Evolutionary conservation across 2,888 invertebrate species (phyloP), one percentile per base, ranked within the genome.

Genomic region (Callyntrura sp.): DNA sequence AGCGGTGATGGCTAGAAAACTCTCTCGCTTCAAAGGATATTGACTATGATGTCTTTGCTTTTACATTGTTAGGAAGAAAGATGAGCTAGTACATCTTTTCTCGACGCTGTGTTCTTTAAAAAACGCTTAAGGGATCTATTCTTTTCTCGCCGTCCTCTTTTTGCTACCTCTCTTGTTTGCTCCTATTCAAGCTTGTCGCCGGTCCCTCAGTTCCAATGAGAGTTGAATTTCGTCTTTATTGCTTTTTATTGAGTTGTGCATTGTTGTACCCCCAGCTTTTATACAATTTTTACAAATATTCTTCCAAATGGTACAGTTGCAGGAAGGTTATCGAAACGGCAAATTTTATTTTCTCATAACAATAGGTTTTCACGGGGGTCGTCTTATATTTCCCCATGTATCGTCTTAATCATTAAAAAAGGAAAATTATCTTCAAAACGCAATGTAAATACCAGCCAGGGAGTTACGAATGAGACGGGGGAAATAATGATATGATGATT

Each of bases 41-140:
- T 57, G 55, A 25, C 25, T 55, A 55, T 79, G 78, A 12, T 48
- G 14, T 79, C n/a, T 45, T 48, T 55, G 28, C 28, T 70, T 35
- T 70, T 35, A 3, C 6, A n/a, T 23, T 14, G 12, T 20, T 65
- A 35, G 35, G 35, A 35, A 6, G 35, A 2, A 9, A 57, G 6
- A 60, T 79, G 79, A 51, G 9, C 35, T 65, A 65, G 28, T 51
- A 23, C 60, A 48, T 84, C 73, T 73, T 43, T 35, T 57, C 17
- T 84, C 28, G 8, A 1, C n/a, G 8, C 35, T 35, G 28, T 35
- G 28, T 57, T 86, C 76, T 73, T 88, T 35, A 57, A 57, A 73
- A 88, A 82, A 70, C 88, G 70, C 82, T 82, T 60, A 88, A 82
- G 73, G 82, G 81, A 88, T 88, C 87, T 35, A 35, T 35, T 78